These are phyloP conservation scores for Rhinichthys osculus DNA, from an alignment of 2,797 vertebrate species.

Conservation along the genomic window DNA sequence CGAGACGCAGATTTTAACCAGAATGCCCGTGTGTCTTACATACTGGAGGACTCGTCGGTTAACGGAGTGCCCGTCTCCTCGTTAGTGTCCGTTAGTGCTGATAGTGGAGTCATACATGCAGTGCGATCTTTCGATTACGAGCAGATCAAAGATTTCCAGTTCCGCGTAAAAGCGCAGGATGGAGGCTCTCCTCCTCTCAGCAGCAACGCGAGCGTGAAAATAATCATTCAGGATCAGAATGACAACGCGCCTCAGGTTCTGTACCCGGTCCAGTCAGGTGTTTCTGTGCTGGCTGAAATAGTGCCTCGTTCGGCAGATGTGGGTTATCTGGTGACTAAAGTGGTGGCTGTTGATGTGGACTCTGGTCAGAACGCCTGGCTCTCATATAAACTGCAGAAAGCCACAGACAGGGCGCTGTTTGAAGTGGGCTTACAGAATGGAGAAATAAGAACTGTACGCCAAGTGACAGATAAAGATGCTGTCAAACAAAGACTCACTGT, in stretches of 20 bases:
- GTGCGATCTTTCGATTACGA: conserved; percentile 78
- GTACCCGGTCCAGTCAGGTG: conserved; percentile 64
- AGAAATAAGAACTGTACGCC: conserved; percentile 66
- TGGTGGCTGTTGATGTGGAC: conserved; percentile 82
- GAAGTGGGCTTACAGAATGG: conserved; percentile 67
- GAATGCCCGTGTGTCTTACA: conserved; percentile 68
- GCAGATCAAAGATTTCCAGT: conserved; percentile 62
- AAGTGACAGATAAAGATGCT: conserved; percentile 62
- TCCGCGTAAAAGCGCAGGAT: conserved; percentile 70
- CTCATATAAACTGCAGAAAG: conserved; percentile 74
- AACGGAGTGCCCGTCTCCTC: conserved; percentile 63
- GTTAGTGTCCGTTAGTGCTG: conserved; percentile 72
- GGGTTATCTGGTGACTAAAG: conserved; percentile 82
- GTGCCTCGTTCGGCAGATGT: conserved; percentile 77
- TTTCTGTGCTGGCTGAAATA: conserved; percentile 75
- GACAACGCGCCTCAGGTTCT: conserved; percentile 72
- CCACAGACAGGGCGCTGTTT: conserved; percentile 63
- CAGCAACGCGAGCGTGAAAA: conserved; percentile 68
- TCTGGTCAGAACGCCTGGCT: conserved; percentile 76
- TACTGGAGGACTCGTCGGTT: conserved; percentile 56
- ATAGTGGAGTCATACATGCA: conserved; percentile 76
- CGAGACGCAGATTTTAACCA: conserved; percentile 70
- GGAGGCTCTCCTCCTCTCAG: conserved; percentile 70
- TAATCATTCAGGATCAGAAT: conserved; percentile 73
- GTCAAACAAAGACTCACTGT: conserved; percentile 70